Evolutionary conservation across 2,888 invertebrate species (phyloP).

Genomic region (Choristoneura rosaceana): DNA sequence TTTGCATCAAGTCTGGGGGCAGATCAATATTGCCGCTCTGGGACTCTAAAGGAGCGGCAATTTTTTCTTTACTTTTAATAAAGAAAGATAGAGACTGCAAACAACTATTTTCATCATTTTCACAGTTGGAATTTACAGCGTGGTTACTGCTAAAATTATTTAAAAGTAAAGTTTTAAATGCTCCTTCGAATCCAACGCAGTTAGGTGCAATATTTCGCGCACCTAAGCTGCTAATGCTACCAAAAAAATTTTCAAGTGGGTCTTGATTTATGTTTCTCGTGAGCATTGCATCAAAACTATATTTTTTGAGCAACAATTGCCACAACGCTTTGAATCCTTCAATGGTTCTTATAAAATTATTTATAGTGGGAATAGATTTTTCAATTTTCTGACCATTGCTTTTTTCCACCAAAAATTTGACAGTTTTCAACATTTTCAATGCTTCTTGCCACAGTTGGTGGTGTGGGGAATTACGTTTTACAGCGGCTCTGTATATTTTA

Average conservation of each 20-base stretch:
- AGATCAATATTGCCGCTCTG: background rate
- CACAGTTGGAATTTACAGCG: constrained; percentile 18
- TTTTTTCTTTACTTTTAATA: background rate
- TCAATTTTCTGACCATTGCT: background rate
- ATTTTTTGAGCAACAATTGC: constrained; percentile 5
- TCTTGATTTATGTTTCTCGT: constrained; percentile 44
- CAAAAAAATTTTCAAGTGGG: constrained; percentile 43
- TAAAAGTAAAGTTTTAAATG: constrained; percentile 41
- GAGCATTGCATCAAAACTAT: constrained; percentile 34
- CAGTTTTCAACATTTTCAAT: constrained; percentile 1
- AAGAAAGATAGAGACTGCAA: constrained; percentile 17
- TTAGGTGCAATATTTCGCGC: constrained; percentile 40
- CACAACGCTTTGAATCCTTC: constrained; percentile 17
- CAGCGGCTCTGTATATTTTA: background rate
- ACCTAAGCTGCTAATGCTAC: constrained; percentile 41
- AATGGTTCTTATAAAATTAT: constrained; percentile 13
- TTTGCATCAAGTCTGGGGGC: background rate
- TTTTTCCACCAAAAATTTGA: background rate
- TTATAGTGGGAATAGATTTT: constrained; percentile 15
- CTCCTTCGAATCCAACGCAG: constrained; percentile 39
- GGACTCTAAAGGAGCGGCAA: background rate
- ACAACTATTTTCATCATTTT: constrained; percentile 11
- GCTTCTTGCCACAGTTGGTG: constrained; percentile 15
- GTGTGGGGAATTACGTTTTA: constrained; percentile 15
- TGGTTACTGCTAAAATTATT: constrained; percentile 35